These are phyloP conservation scores for Rhinopomastus cyanomelas DNA, from an alignment of 2,113 vertebrate species.

Conservation along the genomic window DNA sequence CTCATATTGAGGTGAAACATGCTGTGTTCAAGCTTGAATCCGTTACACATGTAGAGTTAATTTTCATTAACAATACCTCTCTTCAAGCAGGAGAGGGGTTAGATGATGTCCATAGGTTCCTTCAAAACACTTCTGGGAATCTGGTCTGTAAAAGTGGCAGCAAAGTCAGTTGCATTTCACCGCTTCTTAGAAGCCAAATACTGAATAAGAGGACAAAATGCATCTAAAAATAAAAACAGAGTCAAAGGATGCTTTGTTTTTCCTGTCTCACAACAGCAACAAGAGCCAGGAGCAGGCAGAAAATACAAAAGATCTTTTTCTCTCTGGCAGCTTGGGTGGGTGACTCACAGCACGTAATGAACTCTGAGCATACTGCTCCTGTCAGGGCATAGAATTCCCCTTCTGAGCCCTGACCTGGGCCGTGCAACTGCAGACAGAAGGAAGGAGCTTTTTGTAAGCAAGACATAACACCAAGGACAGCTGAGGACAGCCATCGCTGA, in stretches of 20 bases:
- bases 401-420: slow-evolving; percentile 5
- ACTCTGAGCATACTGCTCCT: not conserved
- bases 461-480: not conserved
- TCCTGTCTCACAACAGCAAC: slow-evolving; percentile 11
- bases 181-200: not conserved
- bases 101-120: not conserved
- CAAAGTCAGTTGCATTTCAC: not conserved
- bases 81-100: not conserved
- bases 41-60: no score
- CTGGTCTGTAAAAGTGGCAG: not conserved
- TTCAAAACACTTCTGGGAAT: not conserved
- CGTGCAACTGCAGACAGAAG: not conserved
- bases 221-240: slow-evolving; percentile 40
- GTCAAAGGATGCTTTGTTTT: slow-evolving; percentile 42
- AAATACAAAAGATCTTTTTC: slow-evolving; percentile 35
- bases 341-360: slow-evolving; percentile 44
- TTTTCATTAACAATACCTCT: not conserved
- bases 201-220: slow-evolving; percentile 2
- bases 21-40: no score
- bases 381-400: not conserved
- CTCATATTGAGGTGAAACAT: no score
- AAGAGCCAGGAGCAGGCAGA: slow-evolving; percentile 28
- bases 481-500: not conserved
- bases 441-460: not conserved
- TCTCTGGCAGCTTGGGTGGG: not conserved